Evolutionary conservation across 2,888 invertebrate genomes (phyloP).

Genomic region (Malthinus flaveolus): DNA sequence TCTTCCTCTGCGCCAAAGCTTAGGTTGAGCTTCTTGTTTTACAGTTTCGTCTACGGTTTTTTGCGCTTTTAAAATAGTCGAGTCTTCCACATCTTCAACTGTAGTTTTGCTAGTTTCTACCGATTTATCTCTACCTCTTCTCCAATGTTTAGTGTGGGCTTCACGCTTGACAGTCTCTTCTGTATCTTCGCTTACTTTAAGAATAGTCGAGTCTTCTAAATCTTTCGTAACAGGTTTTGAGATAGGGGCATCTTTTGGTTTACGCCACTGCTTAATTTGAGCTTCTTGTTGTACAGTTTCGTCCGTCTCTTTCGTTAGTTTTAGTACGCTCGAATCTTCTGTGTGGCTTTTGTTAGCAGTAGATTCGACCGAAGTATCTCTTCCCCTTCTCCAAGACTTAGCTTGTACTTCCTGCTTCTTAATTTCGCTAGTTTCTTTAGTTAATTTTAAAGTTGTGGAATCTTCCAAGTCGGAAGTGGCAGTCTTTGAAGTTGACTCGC

Average conservation of each 20-base stretch:
- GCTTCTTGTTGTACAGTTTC: slow-evolving; percentile 10
- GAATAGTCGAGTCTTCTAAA: slow-evolving; percentile 1
- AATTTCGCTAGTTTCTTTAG: not conserved
- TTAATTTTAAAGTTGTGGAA: slow-evolving; percentile 26
- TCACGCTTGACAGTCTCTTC: slow-evolving; percentile 43
- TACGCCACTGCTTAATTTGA: not conserved
- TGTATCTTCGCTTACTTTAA: not conserved
- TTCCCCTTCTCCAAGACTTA: slow-evolving; percentile 15
- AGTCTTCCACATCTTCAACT: not conserved
- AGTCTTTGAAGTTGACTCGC: not conserved
- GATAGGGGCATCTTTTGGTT: not conserved
- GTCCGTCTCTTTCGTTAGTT: slow-evolving; percentile 25
- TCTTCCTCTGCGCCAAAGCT: slow-evolving; percentile 31
- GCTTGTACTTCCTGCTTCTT: not conserved
- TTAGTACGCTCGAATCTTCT: slow-evolving; percentile 34
- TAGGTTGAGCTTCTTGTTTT: slow-evolving; percentile 14
- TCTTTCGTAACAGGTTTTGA: not conserved
- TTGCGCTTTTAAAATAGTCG: not conserved
- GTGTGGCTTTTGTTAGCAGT: not conserved
- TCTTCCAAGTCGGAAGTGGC: slow-evolving; percentile 43
- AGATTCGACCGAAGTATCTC: too few relatives aligned
- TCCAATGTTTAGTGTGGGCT: slow-evolving; percentile 27
- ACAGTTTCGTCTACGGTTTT: slow-evolving; percentile 8
- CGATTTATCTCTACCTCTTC: not conserved
- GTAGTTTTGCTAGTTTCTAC: slow-evolving; percentile 1